A percentile compares a stretch with the other conserved stretches of the same genome.
Conservation (phyloP, 2,113 vertebrate species). For the Dryoscopus gambensis region DNA sequence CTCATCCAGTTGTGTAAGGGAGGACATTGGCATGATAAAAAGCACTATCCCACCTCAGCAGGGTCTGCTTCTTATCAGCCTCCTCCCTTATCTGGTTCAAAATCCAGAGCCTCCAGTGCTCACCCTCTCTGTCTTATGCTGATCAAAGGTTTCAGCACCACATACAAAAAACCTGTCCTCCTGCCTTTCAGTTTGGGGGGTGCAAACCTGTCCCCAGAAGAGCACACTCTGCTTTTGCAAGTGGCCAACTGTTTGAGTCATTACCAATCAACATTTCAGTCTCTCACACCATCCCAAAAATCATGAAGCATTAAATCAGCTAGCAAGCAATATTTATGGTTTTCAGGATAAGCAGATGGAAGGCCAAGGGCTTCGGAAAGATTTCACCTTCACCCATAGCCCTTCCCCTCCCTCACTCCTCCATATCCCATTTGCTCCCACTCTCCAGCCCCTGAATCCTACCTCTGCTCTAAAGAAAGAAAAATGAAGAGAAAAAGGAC, state of each 20-base stretch:
- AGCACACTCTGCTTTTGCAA: neutral
- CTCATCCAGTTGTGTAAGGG: neutral
- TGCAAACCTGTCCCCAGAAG: neutral
- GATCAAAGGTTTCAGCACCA: neutral
- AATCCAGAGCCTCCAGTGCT: neutral
- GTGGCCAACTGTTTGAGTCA: neutral
- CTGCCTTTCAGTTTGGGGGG: fast-evolving
- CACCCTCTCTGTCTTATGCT: neutral
- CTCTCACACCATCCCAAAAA: neutral
- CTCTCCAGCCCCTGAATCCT: neutral
- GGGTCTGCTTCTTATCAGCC: neutral
- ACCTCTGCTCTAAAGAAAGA: neutral
- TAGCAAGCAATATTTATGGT: neutral
- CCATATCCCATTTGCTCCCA: neutral
- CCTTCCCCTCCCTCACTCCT: neutral
- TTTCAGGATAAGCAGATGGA: neutral
- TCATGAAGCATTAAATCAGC: neutral
- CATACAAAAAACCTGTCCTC: neutral
- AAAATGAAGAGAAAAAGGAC: neutral
- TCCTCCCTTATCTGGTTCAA: neutral
- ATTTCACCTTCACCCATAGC: fast-evolving
- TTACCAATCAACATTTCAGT: neutral
- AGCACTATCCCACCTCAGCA: neutral
- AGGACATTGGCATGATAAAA: neutral
- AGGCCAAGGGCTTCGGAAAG: neutral